Percentiles rank a stretch among this genome's conserved stretches.
These are phyloP conservation scores for Deilephila porcellus DNA, from an alignment of 2,888 invertebrate genomes.

Conservation along the genomic window DNA sequence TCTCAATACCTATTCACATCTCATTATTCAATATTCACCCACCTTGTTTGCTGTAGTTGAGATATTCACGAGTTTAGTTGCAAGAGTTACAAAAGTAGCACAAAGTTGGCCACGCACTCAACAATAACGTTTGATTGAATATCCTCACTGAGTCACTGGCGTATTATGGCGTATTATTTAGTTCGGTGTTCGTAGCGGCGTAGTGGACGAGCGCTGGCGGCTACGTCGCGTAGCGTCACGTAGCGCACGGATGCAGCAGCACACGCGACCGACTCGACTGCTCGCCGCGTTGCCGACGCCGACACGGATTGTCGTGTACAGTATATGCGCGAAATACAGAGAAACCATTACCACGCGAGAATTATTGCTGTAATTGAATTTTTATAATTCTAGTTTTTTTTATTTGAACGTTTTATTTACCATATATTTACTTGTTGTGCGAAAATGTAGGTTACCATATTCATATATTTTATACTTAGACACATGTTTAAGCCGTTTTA, in stretches of 20 bases:
- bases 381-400: too few relatives aligned
- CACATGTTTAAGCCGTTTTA: too few relatives aligned
- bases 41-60: constrained; percentile 55
- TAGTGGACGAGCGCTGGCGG: constrained; percentile 48
- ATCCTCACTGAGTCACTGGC: constrained; percentile 62
- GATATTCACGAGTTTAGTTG: constrained; percentile 41
- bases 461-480: too few relatives aligned
- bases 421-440: too few relatives aligned
- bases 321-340: constrained; percentile 56
- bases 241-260: constrained; percentile 72
- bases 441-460: too few relatives aligned
- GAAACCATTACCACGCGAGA: constrained; percentile 21
- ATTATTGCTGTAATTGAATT: constrained; percentile 31
- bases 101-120: constrained; percentile 55
- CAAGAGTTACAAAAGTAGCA: constrained; percentile 49
- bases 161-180: constrained; percentile 45
- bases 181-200: constrained; percentile 53
- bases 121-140: constrained; percentile 54
- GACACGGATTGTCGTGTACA: constrained; percentile 67
- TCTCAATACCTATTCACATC: constrained; percentile 58
- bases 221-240: constrained; percentile 67
- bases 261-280: constrained; percentile 74
- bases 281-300: constrained; percentile 66
- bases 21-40: constrained; percentile 66
- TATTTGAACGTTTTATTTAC: too few relatives aligned